These are phyloP conservation scores for Chouioia cunea DNA, from an alignment of 2,888 invertebrate species.

Conservation along the genomic window DNA sequence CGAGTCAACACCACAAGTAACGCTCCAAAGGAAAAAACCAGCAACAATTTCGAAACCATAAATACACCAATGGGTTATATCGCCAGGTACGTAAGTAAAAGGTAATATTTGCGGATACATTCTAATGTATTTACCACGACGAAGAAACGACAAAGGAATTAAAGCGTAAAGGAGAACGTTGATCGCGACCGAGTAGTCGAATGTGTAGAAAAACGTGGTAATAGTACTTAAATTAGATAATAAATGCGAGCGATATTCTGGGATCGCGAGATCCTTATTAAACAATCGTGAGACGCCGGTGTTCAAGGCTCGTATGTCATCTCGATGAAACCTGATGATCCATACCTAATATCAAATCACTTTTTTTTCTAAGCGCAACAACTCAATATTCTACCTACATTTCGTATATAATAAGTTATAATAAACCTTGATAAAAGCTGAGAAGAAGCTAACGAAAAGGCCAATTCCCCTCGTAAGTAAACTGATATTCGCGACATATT, in stretches of 20 bases:
- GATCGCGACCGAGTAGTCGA: conserved; percentile 6
- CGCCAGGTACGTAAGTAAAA: conserved; percentile 40
- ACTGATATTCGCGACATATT: conserved; percentile 44
- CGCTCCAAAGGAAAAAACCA: conserved; percentile 29
- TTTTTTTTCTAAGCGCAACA: no score
- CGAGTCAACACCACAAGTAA: conserved; percentile 49
- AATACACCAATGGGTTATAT: conserved; percentile 27
- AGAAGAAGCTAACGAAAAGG: conserved; percentile 41
- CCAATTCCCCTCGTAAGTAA: conserved; percentile 49
- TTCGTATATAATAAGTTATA: neutral
- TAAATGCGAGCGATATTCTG: conserved; percentile 25
- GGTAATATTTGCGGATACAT: conserved; percentile 30
- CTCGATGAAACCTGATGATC: conserved; percentile 6
- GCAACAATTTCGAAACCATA: conserved; percentile 25
- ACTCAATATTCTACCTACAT: conserved; percentile 2
- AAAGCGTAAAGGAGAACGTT: neutral
- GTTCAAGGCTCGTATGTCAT: conserved; percentile 15
- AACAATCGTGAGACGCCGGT: conserved; percentile 22
- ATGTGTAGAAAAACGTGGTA: conserved; percentile 25
- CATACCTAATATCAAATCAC: conserved; percentile 16
- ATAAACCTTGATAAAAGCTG: conserved; percentile 27
- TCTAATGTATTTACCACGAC: conserved; percentile 30
- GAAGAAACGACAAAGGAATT: conserved; percentile 19
- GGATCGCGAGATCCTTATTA: conserved; percentile 7
- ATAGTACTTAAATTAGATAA: conserved; percentile 14